Conservation (phyloP, 2,888 invertebrate species). For the Drosophila parthenogenetica region DNA sequence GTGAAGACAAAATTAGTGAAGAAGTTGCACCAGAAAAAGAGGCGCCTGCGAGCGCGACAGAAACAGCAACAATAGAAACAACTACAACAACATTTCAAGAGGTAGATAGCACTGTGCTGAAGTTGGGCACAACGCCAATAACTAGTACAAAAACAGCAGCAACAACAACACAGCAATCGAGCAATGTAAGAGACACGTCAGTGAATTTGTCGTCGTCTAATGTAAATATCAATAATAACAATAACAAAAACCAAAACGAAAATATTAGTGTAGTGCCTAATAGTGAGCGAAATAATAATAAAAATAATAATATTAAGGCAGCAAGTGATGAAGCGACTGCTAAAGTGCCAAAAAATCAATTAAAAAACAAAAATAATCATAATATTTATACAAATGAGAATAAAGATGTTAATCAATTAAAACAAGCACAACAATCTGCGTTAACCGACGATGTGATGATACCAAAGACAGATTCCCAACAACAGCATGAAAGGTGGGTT, state of each 20-base stretch:
- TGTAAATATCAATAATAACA: slow-evolving; percentile 65
- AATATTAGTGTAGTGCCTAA: slow-evolving; percentile 55
- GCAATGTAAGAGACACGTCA: slow-evolving; percentile 65
- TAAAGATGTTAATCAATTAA: slow-evolving; percentile 33
- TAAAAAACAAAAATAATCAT: slow-evolving; percentile 45
- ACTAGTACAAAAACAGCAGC: slow-evolving; percentile 36
- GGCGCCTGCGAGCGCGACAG: background rate
- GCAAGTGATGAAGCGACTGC: slow-evolving; percentile 53
- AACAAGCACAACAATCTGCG: slow-evolving; percentile 32
- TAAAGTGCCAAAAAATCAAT: slow-evolving; percentile 36
- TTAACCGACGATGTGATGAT: slow-evolving; percentile 16
- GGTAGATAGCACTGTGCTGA: slow-evolving; percentile 28
- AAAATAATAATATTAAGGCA: slow-evolving; percentile 35
- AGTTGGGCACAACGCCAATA: slow-evolving; percentile 46
- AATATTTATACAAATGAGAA: slow-evolving; percentile 43
- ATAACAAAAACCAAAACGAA: slow-evolving; percentile 28
- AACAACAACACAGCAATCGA: slow-evolving; percentile 3
- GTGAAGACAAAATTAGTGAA: slow-evolving; percentile 35
- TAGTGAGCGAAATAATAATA: slow-evolving; percentile 35
- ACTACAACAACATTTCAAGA: slow-evolving; percentile 19
- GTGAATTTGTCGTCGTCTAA: slow-evolving; percentile 48
- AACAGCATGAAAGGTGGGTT: slow-evolving; percentile 52
- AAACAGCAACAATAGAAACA: background rate
- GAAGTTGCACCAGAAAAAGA: slow-evolving; percentile 31
- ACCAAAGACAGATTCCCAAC: slow-evolving; percentile 35